Conservation (phyloP, 2,888 invertebrate genomes). For the Spialia ferax region DNA sequence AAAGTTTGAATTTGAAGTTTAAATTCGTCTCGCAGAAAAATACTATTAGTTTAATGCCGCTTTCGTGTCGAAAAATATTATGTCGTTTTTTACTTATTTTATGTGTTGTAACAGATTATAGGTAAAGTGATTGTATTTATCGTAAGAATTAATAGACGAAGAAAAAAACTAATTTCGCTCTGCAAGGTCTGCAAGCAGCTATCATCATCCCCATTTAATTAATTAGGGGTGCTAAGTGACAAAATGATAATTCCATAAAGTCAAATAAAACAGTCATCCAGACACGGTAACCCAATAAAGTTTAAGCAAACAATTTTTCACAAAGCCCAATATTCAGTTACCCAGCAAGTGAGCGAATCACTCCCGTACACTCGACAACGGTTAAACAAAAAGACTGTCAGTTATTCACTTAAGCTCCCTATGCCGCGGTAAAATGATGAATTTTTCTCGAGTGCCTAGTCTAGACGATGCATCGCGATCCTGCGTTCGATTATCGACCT, state of each 20-base stretch:
- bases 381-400: conserved; percentile 36
- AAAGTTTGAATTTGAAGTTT: no score
- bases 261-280: background rate
- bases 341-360: conserved; percentile 9
- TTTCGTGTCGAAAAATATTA: no score
- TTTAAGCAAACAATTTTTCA: background rate
- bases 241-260: background rate
- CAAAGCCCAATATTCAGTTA: background rate
- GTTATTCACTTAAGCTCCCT: conserved; percentile 39
- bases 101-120: no score
- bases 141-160: no score
- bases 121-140: no score
- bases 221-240: no score
- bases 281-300: background rate
- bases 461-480: conserved; percentile 30
- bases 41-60: no score
- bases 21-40: no score
- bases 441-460: conserved; percentile 41
- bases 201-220: no score
- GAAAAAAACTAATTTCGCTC: no score
- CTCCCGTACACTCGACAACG: conserved; percentile 13
- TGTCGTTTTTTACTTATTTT: no score
- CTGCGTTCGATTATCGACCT: conserved; percentile 16
- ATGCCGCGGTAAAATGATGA: conserved; percentile 39
- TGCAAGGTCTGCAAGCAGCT: no score